A percentile compares a stretch with the other conserved stretches of the same genome.
Conservation (phyloP, 2,113 vertebrate species). For the Bos javanicus region DNA sequence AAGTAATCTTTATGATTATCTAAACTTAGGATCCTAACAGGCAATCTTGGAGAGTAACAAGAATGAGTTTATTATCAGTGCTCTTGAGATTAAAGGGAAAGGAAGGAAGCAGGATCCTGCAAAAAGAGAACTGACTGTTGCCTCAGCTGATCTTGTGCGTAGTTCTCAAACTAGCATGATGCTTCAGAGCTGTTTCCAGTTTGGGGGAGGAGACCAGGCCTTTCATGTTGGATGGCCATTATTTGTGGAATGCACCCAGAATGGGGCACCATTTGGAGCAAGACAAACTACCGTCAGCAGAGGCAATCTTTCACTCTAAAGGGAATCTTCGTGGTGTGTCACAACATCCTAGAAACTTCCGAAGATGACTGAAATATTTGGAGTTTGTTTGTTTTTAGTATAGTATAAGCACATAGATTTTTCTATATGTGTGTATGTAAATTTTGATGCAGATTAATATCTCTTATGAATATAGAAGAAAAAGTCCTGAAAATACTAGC, state of each 20-base stretch:
- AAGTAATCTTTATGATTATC: not conserved
- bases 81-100: not conserved
- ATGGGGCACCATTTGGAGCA: not conserved
- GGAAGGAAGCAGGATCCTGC: not conserved
- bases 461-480: not conserved
- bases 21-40: not conserved
- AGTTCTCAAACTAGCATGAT: not conserved
- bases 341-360: not conserved
- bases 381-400: not conserved
- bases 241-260: not conserved
- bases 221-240: not conserved
- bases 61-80: not conserved
- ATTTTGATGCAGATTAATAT: not conserved
- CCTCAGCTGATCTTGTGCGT: not conserved
- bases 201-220: not conserved
- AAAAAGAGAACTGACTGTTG: not conserved
- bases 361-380: not conserved
- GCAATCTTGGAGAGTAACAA: not conserved
- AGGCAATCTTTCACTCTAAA: not conserved
- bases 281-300: not conserved
- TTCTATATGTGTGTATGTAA: not conserved
- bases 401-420: not conserved
- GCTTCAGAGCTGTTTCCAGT: not conserved
- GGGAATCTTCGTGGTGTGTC: not conserved
- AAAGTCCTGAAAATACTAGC: not conserved